phyloP scores from a whole-genome alignment of 2,113 vertebrate species.

The Semicossyphus pulcher region DNA sequence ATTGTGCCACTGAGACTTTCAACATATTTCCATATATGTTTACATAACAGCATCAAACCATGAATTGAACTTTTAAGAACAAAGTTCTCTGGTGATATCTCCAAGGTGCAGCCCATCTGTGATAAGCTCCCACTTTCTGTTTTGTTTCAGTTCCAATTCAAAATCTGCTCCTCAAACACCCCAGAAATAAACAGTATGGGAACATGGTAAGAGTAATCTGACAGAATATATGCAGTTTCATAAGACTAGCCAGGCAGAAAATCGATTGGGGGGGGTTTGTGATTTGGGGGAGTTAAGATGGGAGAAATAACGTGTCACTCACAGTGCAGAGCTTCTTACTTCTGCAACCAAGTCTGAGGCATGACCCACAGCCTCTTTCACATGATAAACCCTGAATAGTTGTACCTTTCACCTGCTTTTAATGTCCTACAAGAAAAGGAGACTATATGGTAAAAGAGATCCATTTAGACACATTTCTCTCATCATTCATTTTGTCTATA shows the following conservation, averaged over 20 bases:
- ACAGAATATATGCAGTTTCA: conserved; percentile 90
- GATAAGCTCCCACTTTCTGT: conserved; percentile 16
- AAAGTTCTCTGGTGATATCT: conserved; percentile 24
- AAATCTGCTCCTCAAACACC: conserved; percentile 54
- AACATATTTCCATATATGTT: too few relatives aligned
- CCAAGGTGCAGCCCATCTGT: conserved; percentile 13
- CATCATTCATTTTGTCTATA: conserved; percentile 14
- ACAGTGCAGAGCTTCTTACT: conserved; percentile 73
- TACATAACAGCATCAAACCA: conserved; percentile 10
- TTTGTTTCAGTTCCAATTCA: conserved; percentile 48
- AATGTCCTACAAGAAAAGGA: conserved; percentile 8
- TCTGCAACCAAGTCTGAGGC: conserved; percentile 58
- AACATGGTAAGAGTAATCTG: conserved; percentile 70
- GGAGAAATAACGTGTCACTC: conserved; percentile 87
- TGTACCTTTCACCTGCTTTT: conserved; percentile 48
- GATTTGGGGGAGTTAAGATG: conserved; percentile 59
- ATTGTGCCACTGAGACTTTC: too few relatives aligned
- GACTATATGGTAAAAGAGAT: conserved; percentile 2
- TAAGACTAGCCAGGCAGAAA: conserved; percentile 90
- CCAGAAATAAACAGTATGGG: conserved; percentile 52
- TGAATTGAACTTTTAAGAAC: conserved; percentile 24
- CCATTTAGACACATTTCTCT: conserved; percentile 3
- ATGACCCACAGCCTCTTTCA: conserved; percentile 44
- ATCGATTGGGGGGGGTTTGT: conserved; percentile 84
- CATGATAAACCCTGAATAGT: conserved; percentile 63